phyloP scores from a whole-genome alignment of 2,113 vertebrate species.

The Pipa parva region DNA sequence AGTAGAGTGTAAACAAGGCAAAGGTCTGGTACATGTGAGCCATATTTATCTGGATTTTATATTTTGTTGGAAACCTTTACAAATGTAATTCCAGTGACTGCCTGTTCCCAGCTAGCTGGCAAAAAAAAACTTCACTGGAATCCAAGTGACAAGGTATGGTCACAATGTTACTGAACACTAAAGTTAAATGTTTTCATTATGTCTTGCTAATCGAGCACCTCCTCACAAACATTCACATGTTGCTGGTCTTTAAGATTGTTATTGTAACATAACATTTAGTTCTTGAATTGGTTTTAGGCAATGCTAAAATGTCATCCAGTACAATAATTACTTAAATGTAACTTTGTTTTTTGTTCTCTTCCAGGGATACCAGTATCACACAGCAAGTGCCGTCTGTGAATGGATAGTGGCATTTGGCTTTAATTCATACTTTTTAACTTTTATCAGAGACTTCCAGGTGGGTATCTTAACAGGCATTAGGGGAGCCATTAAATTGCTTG shows the following conservation, averaged over 20 bases:
- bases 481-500: too few relatives aligned
- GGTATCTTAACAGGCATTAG: too few relatives aligned
- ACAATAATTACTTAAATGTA: not conserved
- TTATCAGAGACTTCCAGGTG: conserved; percentile 91
- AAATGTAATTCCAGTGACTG: not conserved
- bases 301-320: too few relatives aligned
- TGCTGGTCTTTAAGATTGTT: too few relatives aligned
- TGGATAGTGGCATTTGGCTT: conserved; percentile 90
- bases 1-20: too few relatives aligned
- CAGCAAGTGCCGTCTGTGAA: conserved; percentile 81
- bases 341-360: conserved; percentile 4
- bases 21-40: not conserved
- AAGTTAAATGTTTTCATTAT: not conserved
- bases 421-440: conserved; percentile 87
- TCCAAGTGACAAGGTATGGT: not conserved
- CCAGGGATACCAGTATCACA: conserved; percentile 67
- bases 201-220: too few relatives aligned
- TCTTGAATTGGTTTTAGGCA: too few relatives aligned
- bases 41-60: not conserved
- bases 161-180: not conserved
- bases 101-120: not conserved
- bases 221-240: too few relatives aligned
- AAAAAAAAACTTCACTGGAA: not conserved
- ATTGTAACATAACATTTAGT: too few relatives aligned
- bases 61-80: not conserved